Percentiles rank a stretch among this genome's conserved stretches.
phyloP scores from a whole-genome alignment of 2,888 invertebrate species.

The Drosophila mimetica region DNA sequence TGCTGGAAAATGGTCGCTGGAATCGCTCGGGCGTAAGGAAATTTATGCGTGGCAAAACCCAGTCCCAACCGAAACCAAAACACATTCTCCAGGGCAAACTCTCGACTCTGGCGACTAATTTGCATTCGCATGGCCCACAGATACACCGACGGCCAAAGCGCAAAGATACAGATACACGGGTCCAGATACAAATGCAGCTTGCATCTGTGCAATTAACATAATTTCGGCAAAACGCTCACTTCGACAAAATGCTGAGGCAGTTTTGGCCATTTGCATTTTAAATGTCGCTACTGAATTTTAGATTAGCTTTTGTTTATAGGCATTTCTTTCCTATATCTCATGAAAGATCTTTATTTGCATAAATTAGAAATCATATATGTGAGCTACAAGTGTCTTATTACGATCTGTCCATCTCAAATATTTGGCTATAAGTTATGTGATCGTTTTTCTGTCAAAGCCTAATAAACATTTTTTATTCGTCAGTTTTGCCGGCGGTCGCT shows the following conservation, averaged over 20 bases:
- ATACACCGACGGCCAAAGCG: slow-evolving; percentile 15
- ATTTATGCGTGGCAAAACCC: slow-evolving; percentile 72
- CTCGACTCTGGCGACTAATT: slow-evolving; percentile 46
- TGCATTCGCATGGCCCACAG: slow-evolving; percentile 60
- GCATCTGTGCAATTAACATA: slow-evolving; percentile 66
- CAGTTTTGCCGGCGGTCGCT: slow-evolving; percentile 21
- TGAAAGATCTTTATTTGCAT: not conserved
- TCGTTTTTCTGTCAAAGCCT: slow-evolving; percentile 35
- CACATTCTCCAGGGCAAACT: slow-evolving; percentile 58
- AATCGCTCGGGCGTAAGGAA: slow-evolving; percentile 62
- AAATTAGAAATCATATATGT: slow-evolving; percentile 1
- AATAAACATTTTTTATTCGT: slow-evolving; percentile 24
- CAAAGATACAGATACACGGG: slow-evolving; percentile 18
- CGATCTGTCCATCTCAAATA: slow-evolving; percentile 1
- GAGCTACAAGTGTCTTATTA: not conserved
- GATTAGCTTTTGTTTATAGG: no score
- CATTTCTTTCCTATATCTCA: not conserved
- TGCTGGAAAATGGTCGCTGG: slow-evolving; percentile 53
- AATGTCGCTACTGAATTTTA: not conserved
- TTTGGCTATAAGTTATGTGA: slow-evolving; percentile 26
- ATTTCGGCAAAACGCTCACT: slow-evolving; percentile 63
- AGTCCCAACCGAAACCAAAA: slow-evolving; percentile 57
- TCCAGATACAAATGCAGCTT: slow-evolving; percentile 35
- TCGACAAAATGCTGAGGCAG: slow-evolving; percentile 53
- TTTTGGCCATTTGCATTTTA: slow-evolving; percentile 32